phyloP scores from a whole-genome alignment of 1,140 invertebrate genomes.

The Plutomurus gul region DNA sequence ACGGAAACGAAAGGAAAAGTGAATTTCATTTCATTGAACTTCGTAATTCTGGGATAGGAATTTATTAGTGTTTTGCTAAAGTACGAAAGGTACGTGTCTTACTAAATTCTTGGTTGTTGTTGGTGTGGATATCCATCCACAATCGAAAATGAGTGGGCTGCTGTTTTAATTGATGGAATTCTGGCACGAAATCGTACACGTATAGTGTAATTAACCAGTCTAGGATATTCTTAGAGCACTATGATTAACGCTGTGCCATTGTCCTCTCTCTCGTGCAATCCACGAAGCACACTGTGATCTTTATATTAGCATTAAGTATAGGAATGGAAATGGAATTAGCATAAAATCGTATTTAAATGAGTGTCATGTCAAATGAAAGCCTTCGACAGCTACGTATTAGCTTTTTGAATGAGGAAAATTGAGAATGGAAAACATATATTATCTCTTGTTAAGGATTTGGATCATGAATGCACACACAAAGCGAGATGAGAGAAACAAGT shows the following conservation, averaged over 20 bases:
- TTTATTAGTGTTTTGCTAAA: background rate
- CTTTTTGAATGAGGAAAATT: background rate
- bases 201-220: no score
- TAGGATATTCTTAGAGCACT: no score
- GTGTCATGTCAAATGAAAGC: background rate
- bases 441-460: background rate
- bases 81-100: background rate
- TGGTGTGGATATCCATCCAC: no score
- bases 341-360: background rate
- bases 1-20: background rate
- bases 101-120: no score
- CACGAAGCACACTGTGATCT: background rate
- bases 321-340: slow-evolving; percentile 3
- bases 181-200: background rate
- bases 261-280: background rate
- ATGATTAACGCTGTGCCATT: background rate
- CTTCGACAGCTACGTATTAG: background rate
- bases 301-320: no score
- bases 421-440: background rate
- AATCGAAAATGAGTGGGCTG: background rate
- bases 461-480: background rate
- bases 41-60: background rate
- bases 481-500: background rate
- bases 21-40: background rate
- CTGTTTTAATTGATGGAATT: background rate